Evolutionary conservation across 2,888 invertebrate species (phyloP).

Genomic region (Callinectes sapidus): DNA sequence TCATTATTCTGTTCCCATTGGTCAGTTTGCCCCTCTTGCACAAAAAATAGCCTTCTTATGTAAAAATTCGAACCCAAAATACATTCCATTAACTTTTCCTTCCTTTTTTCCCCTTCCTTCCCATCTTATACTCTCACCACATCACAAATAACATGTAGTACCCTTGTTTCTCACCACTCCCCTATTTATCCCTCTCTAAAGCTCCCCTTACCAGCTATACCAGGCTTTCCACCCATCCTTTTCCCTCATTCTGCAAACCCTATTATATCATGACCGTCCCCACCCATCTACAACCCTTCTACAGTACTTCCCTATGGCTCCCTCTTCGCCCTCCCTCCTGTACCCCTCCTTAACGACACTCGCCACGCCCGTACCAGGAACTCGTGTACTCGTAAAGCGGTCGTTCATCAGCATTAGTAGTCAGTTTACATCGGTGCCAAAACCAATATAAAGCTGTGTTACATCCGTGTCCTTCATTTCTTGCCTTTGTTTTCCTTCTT

Average conservation of each 20-base stretch:
- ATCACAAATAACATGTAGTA: neutral
- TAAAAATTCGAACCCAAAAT: neutral
- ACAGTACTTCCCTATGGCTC: neutral
- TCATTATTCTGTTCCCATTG: too few species aligned
- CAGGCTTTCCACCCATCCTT: neutral
- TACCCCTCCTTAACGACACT: neutral
- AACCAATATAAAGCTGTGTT: conserved; percentile 5
- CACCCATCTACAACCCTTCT: neutral
- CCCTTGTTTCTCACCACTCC: neutral
- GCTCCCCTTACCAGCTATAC: neutral
- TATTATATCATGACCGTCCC: neutral
- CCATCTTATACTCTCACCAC: neutral
- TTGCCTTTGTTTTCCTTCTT: neutral
- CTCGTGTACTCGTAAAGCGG: neutral
- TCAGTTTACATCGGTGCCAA: conserved; percentile 8
- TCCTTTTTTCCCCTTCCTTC: neutral
- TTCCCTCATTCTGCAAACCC: neutral
- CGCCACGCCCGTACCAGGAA: neutral
- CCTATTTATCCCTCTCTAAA: neutral
- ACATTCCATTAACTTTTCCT: neutral
- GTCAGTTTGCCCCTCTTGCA: too few species aligned
- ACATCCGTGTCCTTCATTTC: neutral
- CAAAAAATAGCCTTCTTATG: too few species aligned
- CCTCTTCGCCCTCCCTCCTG: neutral
- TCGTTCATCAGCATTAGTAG: conserved; percentile 1